Conservation (phyloP, 2,888 invertebrate genomes). For the Phorcus lineatus region DNA sequence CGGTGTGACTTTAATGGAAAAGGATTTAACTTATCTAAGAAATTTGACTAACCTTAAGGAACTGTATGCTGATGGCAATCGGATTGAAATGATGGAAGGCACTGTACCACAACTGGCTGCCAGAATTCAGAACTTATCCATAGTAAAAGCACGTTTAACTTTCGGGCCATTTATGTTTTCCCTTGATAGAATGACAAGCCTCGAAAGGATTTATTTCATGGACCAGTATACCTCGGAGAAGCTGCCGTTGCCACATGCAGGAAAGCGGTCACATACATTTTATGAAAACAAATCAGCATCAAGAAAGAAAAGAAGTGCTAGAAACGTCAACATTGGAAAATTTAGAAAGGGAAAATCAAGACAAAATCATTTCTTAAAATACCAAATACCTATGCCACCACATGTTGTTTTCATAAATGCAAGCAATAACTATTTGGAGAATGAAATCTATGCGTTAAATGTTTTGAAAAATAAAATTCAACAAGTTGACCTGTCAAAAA, state of each 20-base stretch:
- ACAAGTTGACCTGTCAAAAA: conserved; percentile 30
- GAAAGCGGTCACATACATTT: neutral
- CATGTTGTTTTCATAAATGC: neutral
- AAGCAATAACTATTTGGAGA: neutral
- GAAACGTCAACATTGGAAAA: neutral
- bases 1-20: neutral
- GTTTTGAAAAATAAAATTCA: conserved; percentile 21
- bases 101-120: neutral
- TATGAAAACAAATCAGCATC: neutral
- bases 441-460: neutral
- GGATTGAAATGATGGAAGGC: neutral
- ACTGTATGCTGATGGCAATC: neutral
- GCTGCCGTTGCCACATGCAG: neutral
- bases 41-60: neutral
- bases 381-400: too few relatives aligned
- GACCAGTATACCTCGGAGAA: neutral
- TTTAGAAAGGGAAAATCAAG: too few relatives aligned
- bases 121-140: neutral
- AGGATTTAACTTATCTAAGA: neutral
- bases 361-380: too few relatives aligned
- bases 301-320: neutral
- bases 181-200: neutral
- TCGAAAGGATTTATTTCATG: too few relatives aligned
- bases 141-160: neutral
- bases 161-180: neutral